Percentiles rank a stretch among this genome's conserved stretches.
Conservation (phyloP, 2,797 vertebrate species). For the Lagothrix lagotricha region DNA sequence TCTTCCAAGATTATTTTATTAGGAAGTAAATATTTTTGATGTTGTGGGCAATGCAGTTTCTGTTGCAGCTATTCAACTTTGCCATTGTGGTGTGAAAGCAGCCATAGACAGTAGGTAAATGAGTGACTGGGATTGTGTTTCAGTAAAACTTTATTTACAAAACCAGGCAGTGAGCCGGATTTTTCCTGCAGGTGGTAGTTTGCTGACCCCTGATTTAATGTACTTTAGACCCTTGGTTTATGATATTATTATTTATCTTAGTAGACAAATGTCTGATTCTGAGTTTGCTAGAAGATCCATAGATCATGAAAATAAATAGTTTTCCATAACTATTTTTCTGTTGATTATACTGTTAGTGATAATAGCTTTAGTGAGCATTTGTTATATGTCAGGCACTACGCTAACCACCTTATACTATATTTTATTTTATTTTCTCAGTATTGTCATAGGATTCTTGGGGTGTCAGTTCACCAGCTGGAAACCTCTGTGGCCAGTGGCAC, state of each 20-base stretch:
- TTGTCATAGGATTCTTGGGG: not conserved
- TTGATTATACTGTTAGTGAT: not conserved
- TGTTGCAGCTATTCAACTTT: not conserved
- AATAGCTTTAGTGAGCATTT: not conserved
- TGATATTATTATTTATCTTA: not conserved
- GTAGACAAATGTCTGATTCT: not conserved
- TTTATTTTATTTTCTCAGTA: not conserved
- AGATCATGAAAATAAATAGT: not conserved
- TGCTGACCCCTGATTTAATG: not conserved
- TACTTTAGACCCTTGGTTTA: not conserved
- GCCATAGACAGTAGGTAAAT: not conserved
- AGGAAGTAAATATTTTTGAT: not conserved
- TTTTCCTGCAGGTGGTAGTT: not conserved
- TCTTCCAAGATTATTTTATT: not conserved
- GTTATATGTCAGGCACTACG: not conserved
- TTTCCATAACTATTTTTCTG: not conserved
- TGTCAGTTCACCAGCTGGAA: not conserved
- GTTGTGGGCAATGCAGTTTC: not conserved
- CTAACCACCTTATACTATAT: not conserved
- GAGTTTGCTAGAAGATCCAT: not conserved
- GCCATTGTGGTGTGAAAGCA: not conserved
- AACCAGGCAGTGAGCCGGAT: not conserved
- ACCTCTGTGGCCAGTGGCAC: not conserved
- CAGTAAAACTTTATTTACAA: not conserved
- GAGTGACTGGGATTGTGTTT: not conserved